Conservation (phyloP, 2,797 vertebrate species). For the Lagodon rhomboides region DNA sequence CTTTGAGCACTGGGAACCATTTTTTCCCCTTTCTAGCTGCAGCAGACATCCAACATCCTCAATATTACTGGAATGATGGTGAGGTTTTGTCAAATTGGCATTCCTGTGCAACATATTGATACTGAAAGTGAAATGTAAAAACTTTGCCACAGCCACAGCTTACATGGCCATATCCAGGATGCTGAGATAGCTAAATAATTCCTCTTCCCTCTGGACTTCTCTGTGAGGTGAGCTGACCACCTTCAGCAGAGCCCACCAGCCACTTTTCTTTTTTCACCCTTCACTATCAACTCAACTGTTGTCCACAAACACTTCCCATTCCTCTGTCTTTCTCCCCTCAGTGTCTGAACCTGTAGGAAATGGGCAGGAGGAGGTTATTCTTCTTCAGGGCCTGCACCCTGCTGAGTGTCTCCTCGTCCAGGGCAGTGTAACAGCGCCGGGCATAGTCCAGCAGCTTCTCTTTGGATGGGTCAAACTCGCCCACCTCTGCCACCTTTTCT, state of each 20-base stretch:
- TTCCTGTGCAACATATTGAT: constrained; percentile 7
- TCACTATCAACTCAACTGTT: constrained; percentile 19
- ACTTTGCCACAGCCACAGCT: constrained; percentile 21
- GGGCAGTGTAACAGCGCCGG: constrained; percentile 90
- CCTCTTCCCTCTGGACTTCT: constrained; percentile 17
- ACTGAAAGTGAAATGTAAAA: constrained; percentile 32
- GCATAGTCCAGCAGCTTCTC: constrained; percentile 95
- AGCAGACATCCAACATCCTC: constrained; percentile 23
- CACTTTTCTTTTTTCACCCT: constrained; percentile 28
- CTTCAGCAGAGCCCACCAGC: constrained; percentile 57
- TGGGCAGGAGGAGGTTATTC: constrained; percentile 93
- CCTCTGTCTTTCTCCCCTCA: constrained; percentile 67
- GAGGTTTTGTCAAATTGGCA: constrained; percentile 20
- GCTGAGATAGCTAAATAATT: constrained; percentile 22
- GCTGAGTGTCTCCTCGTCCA: constrained; percentile 92
- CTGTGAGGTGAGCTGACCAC: constrained; percentile 26
- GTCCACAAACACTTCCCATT: constrained; percentile 16
- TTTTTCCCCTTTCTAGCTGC: constrained; percentile 16
- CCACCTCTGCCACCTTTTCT: constrained; percentile 92
- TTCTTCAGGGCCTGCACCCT: constrained; percentile 94
- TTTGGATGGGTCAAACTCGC: constrained; percentile 93
- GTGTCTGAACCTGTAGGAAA: constrained; percentile 94
- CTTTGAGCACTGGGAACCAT: constrained; percentile 9
- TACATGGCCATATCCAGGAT: constrained; percentile 9
- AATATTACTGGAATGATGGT: background rate